Percentiles rank a stretch among this genome's conserved stretches.
Conservation (phyloP, 2,888 invertebrate genomes). For the Callimorpha dominula region DNA sequence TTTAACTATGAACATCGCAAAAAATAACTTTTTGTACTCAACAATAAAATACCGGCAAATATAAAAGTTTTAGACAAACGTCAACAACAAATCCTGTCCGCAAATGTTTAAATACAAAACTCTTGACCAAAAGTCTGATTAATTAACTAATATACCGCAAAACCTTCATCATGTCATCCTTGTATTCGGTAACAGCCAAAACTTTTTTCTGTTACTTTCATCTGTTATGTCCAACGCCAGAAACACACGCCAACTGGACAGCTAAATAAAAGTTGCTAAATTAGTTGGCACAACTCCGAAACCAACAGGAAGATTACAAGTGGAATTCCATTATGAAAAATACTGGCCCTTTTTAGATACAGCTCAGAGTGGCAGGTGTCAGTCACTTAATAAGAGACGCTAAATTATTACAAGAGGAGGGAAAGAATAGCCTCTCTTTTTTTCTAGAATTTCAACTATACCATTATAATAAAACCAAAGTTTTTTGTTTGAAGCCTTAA, state of each 20-base stretch:
- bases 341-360: conserved; percentile 25
- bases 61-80: not conserved
- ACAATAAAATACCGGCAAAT: not conserved
- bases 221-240: conserved; percentile 42
- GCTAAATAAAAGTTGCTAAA: conserved; percentile 52
- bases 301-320: conserved; percentile 46
- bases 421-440: not conserved
- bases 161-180: conserved; percentile 47
- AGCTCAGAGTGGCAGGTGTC: conserved; percentile 39
- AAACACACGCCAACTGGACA: conserved; percentile 31
- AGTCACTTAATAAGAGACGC: conserved; percentile 27
- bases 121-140: conserved; percentile 41
- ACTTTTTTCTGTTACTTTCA: conserved; percentile 46
- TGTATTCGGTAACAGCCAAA: conserved; percentile 44
- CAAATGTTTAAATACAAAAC: conserved; percentile 16
- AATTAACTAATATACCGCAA: conserved; percentile 46
- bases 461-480: not conserved
- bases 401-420: not conserved
- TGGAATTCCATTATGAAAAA: conserved; percentile 49
- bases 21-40: not conserved
- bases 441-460: not conserved
- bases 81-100: not conserved
- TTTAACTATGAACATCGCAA: too few species aligned
- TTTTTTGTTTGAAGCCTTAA: too few species aligned
- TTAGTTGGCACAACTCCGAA: conserved; percentile 44